Evolutionary conservation across 2,113 vertebrate species (phyloP).

Genomic region (Pachyramphus minor): DNA sequence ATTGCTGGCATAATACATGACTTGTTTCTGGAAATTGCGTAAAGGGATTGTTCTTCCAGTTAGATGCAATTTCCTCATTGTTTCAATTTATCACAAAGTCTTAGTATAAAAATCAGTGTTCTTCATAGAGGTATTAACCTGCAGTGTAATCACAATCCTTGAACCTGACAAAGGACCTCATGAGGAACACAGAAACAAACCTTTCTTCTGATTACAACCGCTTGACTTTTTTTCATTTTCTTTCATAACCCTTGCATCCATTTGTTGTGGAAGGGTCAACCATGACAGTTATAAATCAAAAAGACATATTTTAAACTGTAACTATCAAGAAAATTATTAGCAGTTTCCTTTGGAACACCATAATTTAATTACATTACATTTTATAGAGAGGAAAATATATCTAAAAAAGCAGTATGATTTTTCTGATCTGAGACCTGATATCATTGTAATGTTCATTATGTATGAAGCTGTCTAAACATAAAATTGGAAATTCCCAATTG

Average conservation of each 20-base stretch:
- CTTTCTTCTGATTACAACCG: neutral
- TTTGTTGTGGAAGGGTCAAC: neutral
- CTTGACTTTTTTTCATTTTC: neutral
- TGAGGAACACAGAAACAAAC: neutral
- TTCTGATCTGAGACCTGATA: neutral
- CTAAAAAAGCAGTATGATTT: neutral
- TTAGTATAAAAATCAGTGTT: neutral
- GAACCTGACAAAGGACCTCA: neutral
- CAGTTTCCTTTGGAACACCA: neutral
- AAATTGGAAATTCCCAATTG: neutral
- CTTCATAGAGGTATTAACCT: neutral
- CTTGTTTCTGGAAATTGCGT: neutral
- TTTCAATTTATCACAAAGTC: neutral
- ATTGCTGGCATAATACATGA: neutral
- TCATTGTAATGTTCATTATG: neutral
- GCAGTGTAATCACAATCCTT: neutral
- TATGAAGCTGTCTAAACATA: neutral
- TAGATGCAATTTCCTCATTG: neutral
- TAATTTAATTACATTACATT: neutral
- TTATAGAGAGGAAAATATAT: neutral
- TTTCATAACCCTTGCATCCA: rapidly evolving
- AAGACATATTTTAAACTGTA: neutral
- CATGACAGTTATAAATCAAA: neutral
- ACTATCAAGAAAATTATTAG: neutral
- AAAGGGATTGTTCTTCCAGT: neutral